phyloP scores from a whole-genome alignment of 2,888 invertebrate species.

The Autographa gamma region DNA sequence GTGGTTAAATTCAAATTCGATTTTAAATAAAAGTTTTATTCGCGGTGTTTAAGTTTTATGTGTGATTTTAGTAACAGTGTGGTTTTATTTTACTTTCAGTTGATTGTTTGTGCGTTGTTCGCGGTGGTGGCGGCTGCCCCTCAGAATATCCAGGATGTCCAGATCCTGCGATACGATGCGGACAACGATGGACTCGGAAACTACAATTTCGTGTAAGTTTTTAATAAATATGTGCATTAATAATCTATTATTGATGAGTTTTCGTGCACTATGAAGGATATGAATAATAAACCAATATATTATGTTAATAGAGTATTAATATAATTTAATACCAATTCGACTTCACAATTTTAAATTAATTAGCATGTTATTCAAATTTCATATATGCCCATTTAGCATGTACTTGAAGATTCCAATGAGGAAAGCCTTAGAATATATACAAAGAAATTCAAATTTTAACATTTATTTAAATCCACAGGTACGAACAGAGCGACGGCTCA shows the following conservation, averaged over 20 bases:
- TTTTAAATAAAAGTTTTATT: constrained; percentile 17
- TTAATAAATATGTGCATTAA: not conserved
- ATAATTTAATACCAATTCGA: not conserved
- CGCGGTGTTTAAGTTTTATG: constrained; percentile 11
- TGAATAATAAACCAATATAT: not conserved
- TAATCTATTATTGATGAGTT: not conserved
- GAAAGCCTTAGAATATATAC: too few relatives aligned
- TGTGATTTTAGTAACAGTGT: constrained; percentile 52
- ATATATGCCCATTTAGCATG: not conserved
- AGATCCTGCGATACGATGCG: constrained; percentile 73
- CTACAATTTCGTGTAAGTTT: constrained; percentile 76
- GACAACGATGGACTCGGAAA: constrained; percentile 80
- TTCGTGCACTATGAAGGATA: not conserved
- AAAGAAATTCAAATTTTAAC: not conserved
- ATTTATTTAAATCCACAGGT: constrained; percentile 70
- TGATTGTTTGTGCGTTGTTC: constrained; percentile 81
- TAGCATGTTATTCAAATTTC: not conserved
- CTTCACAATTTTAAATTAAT: not conserved
- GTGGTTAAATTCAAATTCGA: constrained; percentile 36
- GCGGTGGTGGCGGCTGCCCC: constrained; percentile 76
- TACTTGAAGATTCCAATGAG: too few relatives aligned
- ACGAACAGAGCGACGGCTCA: constrained; percentile 87
- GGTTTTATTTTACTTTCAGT: constrained; percentile 67
- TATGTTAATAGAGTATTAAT: not conserved
- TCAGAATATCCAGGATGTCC: constrained; percentile 73